phyloP scores from a whole-genome alignment of 2,113 vertebrate species.

The Gila orcuttii region DNA sequence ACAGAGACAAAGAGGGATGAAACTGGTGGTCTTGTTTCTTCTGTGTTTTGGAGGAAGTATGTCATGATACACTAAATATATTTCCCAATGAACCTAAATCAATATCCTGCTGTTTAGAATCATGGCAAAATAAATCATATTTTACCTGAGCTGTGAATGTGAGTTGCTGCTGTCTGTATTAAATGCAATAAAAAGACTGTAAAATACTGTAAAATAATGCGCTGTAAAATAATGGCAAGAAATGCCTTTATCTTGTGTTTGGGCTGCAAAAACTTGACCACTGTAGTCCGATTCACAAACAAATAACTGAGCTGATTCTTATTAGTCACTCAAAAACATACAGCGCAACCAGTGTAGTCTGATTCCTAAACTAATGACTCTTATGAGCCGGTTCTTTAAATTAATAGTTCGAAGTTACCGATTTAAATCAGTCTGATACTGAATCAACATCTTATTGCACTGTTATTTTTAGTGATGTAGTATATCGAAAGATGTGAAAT shows the following conservation, averaged over 20 bases:
- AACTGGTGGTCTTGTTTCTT: neutral
- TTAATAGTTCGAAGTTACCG: neutral
- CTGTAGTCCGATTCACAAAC: neutral
- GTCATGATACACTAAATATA: neutral
- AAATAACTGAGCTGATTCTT: neutral
- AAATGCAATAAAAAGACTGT: neutral
- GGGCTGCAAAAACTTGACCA: too few relatives aligned
- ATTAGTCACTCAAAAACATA: neutral
- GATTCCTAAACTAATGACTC: neutral
- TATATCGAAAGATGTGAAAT: neutral
- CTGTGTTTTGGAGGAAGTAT: conserved; percentile 13
- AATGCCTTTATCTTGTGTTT: too few relatives aligned
- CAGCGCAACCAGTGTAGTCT: neutral
- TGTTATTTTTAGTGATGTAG: neutral
- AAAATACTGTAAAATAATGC: too few relatives aligned
- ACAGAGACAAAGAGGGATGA: neutral
- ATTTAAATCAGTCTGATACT: neutral
- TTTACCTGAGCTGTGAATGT: neutral
- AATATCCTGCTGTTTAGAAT: neutral
- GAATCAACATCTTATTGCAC: too few relatives aligned
- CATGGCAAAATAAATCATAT: neutral
- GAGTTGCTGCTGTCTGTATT: neutral
- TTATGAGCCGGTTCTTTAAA: neutral
- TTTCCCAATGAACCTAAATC: neutral
- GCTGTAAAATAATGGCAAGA: too few relatives aligned